phyloP scores from a whole-genome alignment of 2,797 vertebrate genomes.

The Neomorphus geoffroyi region DNA sequence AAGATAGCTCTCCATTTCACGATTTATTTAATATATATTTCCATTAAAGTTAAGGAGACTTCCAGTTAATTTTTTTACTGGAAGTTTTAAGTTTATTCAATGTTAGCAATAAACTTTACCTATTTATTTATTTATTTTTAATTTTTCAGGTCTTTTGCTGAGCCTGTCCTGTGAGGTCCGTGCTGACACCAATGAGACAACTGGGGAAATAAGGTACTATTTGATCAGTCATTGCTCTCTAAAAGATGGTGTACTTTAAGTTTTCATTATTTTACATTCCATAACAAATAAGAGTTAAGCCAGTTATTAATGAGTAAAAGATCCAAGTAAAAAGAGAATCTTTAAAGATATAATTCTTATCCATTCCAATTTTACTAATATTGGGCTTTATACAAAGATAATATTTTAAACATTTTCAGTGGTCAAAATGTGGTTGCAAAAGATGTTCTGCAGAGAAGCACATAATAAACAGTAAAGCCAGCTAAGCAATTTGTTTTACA shows the following conservation, averaged over 20 bases:
- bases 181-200: background rate
- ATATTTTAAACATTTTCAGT: background rate
- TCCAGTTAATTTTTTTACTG: background rate
- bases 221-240: background rate
- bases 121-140: background rate
- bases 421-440: background rate
- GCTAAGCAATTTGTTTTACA: background rate
- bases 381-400: background rate
- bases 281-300: background rate
- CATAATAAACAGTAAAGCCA: background rate
- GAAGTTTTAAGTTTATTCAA: background rate
- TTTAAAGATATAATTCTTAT: background rate
- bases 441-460: background rate
- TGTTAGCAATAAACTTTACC: background rate
- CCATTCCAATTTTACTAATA: background rate
- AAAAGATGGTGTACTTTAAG: background rate
- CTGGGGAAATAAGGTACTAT: background rate
- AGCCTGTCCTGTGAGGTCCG: accelerated
- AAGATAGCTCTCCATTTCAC: background rate
- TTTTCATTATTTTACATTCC: background rate
- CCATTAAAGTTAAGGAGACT: background rate
- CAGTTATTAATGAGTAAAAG: background rate
- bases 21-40: background rate
- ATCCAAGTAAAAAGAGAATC: background rate
- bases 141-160: background rate